Percentiles rank a stretch among this genome's conserved stretches.
Evolutionary conservation across 2,113 vertebrate species (phyloP).

Genomic region (Micronycteris hirsuta): DNA sequence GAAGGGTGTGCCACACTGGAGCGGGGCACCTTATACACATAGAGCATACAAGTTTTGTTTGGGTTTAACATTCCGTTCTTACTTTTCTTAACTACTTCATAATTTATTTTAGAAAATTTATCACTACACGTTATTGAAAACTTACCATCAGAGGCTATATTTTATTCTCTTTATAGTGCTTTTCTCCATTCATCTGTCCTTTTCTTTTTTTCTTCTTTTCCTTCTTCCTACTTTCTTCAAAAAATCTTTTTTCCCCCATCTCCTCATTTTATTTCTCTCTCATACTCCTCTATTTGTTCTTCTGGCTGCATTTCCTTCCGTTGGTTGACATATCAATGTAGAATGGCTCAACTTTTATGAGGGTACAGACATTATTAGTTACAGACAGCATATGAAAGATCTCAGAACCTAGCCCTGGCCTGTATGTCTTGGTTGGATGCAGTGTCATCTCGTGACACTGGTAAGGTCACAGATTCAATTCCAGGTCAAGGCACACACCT

Average conservation of each 20-base stretch:
- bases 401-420: neutral
- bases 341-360: neutral
- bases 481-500: too few relatives aligned
- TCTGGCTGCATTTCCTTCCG: neutral
- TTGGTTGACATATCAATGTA: neutral
- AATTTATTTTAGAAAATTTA: conserved; percentile 30
- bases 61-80: neutral
- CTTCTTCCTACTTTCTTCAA: neutral
- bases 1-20: neutral
- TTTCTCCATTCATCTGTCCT: neutral
- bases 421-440: too few relatives aligned
- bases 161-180: neutral
- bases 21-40: neutral
- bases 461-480: too few relatives aligned
- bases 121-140: neutral
- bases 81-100: neutral
- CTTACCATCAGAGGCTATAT: neutral
- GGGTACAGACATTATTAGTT: neutral
- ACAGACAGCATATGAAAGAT: neutral
- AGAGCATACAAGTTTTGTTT: neutral
- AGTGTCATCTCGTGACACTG: too few relatives aligned
- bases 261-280: neutral
- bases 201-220: neutral
- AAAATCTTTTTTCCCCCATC: neutral
- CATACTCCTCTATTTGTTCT: neutral